A percentile compares a stretch with the other conserved stretches of the same genome.
These are phyloP conservation scores for Danaus plexippus DNA, from an alignment of 1,140 invertebrate species.

Conservation along the genomic window DNA sequence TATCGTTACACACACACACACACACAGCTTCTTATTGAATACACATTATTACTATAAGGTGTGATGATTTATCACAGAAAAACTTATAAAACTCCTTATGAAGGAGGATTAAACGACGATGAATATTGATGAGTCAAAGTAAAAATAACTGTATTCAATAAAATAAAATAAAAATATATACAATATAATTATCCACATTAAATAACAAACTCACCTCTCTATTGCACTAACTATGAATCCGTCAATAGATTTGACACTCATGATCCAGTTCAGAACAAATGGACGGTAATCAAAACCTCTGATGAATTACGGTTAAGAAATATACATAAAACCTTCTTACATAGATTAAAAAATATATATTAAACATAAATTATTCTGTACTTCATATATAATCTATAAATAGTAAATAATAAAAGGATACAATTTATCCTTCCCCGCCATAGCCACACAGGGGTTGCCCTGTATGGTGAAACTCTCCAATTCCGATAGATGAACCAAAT, in stretches of 20 bases:
- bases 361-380: not conserved
- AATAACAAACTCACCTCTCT: slow-evolving; percentile 79
- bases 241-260: slow-evolving; percentile 89
- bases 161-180: too few species aligned
- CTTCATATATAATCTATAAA: too few species aligned
- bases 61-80: too few species aligned
- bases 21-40: too few species aligned
- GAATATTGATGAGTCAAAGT: too few species aligned
- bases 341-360: not conserved
- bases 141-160: too few species aligned
- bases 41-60: too few species aligned
- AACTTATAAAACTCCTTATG: too few species aligned
- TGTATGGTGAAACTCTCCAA: slow-evolving; percentile 86
- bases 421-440: slow-evolving; percentile 76
- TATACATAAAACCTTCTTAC: not conserved
- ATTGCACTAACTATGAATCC: slow-evolving; percentile 90
- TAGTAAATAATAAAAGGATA: slow-evolving; percentile 75
- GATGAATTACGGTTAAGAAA: slow-evolving; percentile 31
- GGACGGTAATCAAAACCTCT: slow-evolving; percentile 93
- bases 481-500: slow-evolving; percentile 81
- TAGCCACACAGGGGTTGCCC: slow-evolving; percentile 88
- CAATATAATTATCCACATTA: too few species aligned
- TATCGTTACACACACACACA: too few species aligned
- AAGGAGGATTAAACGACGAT: too few species aligned
- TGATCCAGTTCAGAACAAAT: slow-evolving; percentile 94